These are phyloP conservation scores for Tenthredo distinguenda DNA, from an alignment of 2,888 invertebrate species.

Conservation along the genomic window DNA sequence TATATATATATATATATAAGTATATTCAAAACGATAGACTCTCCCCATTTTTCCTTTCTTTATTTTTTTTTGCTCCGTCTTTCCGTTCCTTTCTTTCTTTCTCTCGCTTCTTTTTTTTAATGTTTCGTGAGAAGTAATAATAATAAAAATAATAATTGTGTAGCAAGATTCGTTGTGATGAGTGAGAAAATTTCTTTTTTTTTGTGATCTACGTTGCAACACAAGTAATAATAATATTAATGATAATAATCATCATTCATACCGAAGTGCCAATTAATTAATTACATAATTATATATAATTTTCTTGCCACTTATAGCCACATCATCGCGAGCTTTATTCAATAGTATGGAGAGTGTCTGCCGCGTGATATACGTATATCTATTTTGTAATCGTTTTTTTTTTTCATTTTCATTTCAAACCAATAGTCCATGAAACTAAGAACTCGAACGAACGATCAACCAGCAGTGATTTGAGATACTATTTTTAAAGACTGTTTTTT, in stretches of 20 bases:
- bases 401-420: neutral
- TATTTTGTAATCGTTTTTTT: neutral
- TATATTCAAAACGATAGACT: conserved; percentile 13
- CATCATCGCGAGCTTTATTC: neutral
- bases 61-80: neutral
- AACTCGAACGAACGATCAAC: conserved; percentile 1
- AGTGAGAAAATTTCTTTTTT: neutral
- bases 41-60: conserved; percentile 45
- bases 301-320: neutral
- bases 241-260: neutral
- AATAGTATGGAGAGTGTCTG: neutral
- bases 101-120: neutral
- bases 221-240: neutral
- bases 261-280: neutral
- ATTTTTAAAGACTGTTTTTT: neutral
- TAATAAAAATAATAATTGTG: neutral
- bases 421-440: neutral
- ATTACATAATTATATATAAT: neutral
- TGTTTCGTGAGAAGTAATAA: neutral
- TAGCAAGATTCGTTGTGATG: neutral
- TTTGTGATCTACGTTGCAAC: neutral
- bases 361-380: neutral
- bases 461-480: neutral
- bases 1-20: conserved; percentile 42
- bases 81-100: conserved; percentile 29